Evolutionary conservation across 2,888 invertebrate genomes (phyloP).

Genomic region (Unio delphinus): DNA sequence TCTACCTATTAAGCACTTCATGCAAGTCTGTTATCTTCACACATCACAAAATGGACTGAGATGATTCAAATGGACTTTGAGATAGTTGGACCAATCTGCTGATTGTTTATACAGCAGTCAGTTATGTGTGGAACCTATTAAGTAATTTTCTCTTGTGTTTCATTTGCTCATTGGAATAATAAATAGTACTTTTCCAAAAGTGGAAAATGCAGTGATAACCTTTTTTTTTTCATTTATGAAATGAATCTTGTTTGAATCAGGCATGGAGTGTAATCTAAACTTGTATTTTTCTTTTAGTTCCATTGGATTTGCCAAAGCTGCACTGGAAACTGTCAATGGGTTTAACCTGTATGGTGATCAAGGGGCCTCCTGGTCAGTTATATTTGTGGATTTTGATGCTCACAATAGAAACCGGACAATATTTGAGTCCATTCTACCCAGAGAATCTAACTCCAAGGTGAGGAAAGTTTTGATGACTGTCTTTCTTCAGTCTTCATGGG

Average conservation of each 20-base stretch:
- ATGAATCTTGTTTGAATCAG: neutral
- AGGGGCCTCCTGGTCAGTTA: constrained; percentile 97
- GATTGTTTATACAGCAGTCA: too few species aligned
- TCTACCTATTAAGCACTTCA: too few species aligned
- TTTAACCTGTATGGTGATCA: constrained; percentile 98
- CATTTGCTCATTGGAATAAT: too few species aligned
- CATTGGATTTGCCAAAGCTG: constrained; percentile 97
- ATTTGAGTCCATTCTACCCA: constrained; percentile 94
- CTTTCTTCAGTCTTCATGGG: neutral
- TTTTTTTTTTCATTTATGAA: constrained; percentile 2
- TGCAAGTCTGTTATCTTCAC: too few species aligned
- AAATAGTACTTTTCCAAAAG: too few species aligned
- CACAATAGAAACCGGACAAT: constrained; percentile 99
- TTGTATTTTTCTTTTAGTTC: constrained; percentile 75
- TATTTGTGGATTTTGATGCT: constrained; percentile 99
- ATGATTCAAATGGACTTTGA: too few species aligned
- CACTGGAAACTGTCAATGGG: constrained; percentile 98
- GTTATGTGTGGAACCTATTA: too few species aligned
- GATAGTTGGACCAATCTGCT: too few species aligned
- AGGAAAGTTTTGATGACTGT: neutral
- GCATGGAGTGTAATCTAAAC: neutral
- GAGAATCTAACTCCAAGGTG: constrained; percentile 99
- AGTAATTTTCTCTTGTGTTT: too few species aligned
- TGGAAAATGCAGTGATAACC: neutral
- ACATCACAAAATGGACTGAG: too few species aligned